Conservation (phyloP, 2,797 vertebrate genomes). For the Thripadectes ignobilis region DNA sequence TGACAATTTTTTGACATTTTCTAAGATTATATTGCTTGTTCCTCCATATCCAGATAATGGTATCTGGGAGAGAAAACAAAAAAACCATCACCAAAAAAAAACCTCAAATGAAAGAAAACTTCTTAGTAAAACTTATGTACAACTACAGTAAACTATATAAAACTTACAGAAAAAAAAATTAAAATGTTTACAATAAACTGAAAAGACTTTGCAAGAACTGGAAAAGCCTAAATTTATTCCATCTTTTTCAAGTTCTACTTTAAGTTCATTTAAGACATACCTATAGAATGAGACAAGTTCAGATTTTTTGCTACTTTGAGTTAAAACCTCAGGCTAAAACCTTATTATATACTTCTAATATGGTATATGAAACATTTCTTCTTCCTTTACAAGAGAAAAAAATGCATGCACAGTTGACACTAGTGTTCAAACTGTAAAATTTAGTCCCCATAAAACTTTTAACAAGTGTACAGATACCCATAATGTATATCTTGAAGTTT, state of each 20-base stretch:
- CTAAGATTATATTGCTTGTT: conserved; percentile 91
- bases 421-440: neutral
- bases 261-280: neutral
- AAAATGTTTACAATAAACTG: neutral
- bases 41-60: conserved; percentile 96
- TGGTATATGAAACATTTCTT: neutral
- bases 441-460: neutral
- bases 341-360: neutral
- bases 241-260: neutral
- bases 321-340: neutral
- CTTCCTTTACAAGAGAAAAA: neutral
- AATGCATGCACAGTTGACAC: neutral
- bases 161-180: neutral
- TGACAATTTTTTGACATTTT: conserved; percentile 88
- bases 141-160: neutral
- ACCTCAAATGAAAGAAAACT: neutral
- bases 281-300: neutral
- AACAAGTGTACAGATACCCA: neutral
- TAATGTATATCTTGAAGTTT: neutral
- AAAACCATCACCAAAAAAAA: neutral
- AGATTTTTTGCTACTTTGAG: neutral
- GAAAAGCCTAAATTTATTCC: neutral
- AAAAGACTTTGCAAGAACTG: neutral
- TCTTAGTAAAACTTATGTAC: neutral
- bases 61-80: conserved; percentile 78